phyloP scores from a whole-genome alignment of 2,113 vertebrate species.

The Rafetus swinhoei region DNA sequence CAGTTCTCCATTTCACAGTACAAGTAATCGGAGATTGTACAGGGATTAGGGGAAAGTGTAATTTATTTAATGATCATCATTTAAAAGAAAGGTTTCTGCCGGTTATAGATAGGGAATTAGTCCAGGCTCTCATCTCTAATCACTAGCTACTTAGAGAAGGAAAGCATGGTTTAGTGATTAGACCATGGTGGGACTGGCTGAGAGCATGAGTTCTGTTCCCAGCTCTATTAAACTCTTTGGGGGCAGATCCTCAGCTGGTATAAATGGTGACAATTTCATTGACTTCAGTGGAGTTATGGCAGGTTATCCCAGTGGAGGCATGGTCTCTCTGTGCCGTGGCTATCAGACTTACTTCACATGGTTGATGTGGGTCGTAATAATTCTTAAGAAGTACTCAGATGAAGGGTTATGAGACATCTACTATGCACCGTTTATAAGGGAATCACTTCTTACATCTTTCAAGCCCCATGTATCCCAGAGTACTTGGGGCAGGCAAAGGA shows the following conservation, averaged over 20 bases:
- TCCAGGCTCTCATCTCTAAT: conserved; percentile 45
- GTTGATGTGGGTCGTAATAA: conserved; percentile 24
- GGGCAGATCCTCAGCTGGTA: conserved; percentile 6
- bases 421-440: neutral
- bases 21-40: conserved; percentile 28
- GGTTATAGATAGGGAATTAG: conserved; percentile 31
- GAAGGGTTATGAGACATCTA: neutral
- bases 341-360: conserved; percentile 20
- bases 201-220: neutral
- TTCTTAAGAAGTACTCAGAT: conserved; percentile 15
- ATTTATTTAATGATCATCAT: conserved; percentile 62
- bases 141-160: conserved; percentile 1
- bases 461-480: neutral
- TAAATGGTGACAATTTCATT: neutral
- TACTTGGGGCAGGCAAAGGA: neutral
- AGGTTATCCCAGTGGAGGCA: neutral
- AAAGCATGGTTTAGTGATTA: neutral
- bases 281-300: neutral
- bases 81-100: conserved; percentile 56
- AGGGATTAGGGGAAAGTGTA: conserved; percentile 20
- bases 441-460: neutral
- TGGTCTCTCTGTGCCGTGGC: neutral
- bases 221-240: neutral
- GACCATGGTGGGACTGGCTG: neutral
- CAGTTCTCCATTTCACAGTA: conserved; percentile 21